Conservation (phyloP, 1,140 invertebrate genomes). For the Scaptomyza graminum region DNA sequence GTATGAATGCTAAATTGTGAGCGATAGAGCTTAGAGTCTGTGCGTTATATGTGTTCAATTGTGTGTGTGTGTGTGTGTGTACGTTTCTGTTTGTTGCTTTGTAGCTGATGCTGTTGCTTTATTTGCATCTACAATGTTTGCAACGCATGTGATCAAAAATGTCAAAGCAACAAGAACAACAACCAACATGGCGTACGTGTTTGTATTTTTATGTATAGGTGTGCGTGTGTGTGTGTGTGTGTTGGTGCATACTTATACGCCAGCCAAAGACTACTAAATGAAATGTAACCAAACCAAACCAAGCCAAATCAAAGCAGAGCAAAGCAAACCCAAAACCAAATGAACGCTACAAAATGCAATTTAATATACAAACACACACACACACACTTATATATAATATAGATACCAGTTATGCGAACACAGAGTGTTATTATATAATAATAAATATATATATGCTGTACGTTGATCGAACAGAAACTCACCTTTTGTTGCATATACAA, state of each 20-base stretch:
- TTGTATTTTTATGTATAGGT: conserved; percentile 19
- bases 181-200: conserved; percentile 39
- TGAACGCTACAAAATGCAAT: conserved; percentile 70
- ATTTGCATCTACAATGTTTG: conserved; percentile 12
- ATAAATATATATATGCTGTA: too few species aligned
- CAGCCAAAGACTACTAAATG: conserved; percentile 30
- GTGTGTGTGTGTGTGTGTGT: conserved; percentile 2
- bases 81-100: conserved; percentile 22
- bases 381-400: conserved; percentile 23
- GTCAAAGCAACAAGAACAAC: conserved; percentile 53
- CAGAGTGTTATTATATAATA: not conserved
- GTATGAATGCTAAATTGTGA: conserved; percentile 44
- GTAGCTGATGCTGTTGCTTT: conserved; percentile 22
- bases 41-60: not conserved
- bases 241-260: conserved; percentile 36
- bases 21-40: conserved; percentile 1
- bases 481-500: conserved; percentile 83
- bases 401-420: conserved; percentile 10
- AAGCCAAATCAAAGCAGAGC: conserved; percentile 36
- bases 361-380: conserved; percentile 24
- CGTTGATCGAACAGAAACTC: conserved; percentile 40
- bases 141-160: conserved; percentile 68
- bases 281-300: conserved; percentile 11
- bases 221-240: conserved; percentile 22
- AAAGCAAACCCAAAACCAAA: conserved; percentile 63